Evolutionary conservation across 2,113 vertebrate genomes (phyloP), one percentile per base, ranked within the genome.

Genomic region (Cisticola juncidis): DNA sequence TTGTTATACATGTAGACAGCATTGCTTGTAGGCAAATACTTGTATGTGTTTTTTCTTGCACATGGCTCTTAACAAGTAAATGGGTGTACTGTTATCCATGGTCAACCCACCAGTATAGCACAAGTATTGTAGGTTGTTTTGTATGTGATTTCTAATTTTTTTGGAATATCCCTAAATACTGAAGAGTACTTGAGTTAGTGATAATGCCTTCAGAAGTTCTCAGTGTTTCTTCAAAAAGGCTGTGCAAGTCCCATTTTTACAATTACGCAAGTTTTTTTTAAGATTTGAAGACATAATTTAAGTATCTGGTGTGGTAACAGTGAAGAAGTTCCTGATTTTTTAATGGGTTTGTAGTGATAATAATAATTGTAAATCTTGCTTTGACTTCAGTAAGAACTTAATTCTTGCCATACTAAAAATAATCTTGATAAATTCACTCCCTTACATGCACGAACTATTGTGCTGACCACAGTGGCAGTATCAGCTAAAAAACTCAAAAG

Each of bases 31-130:
- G 45, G 9, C 33, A 15, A 72, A 5, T 4, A 4, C 26, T 64
- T 66, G 17, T 2, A 0, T 12, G 6, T 40, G 11, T 51, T 26
- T 77, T 68, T 35, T 33, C 54, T 77, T 65, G 36, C 16, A 33
- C 1, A 0, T 15, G 17, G 7, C 23, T 69, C 33, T 72, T 77
- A 77, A 4, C 21, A 15, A 3, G 1, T 35, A 47, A 22, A 15
- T 64, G 25, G 24, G 5, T 58, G 8, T 62, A 23, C 15, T 29
- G 5, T 68, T 44, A n/a, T 4, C 20, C 9, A 24, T 23, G 12
- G 19, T 62, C 16, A 81, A 24, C 19, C 22, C 16, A 11, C 24
- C 29, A 47, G 3, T 65, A 44, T 12, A 53, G 29, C 15, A 58
- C 16, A 33, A 9, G 3, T 71, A 33, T 29, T 69, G 6, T 33